Evolutionary conservation across 2,113 vertebrate species (phyloP).

Genomic region (Eretmodus cyanostictus): DNA sequence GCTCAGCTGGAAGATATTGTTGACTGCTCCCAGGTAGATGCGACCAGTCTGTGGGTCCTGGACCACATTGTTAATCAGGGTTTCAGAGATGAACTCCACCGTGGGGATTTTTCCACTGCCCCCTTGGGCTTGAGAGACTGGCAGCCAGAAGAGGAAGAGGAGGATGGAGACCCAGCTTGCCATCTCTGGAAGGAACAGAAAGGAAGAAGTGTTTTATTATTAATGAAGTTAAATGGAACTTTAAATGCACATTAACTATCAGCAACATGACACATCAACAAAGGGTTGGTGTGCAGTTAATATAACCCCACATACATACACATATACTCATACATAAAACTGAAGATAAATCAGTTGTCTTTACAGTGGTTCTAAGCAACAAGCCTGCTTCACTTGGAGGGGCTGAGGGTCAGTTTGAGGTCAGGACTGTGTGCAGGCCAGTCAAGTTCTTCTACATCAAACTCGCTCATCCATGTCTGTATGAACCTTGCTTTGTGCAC

Average conservation of each 20-base stretch:
- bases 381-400: not conserved
- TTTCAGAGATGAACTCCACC: slow-evolving; percentile 59
- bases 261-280: not conserved
- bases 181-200: slow-evolving; percentile 64
- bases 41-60: slow-evolving; percentile 76
- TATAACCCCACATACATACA: not conserved
- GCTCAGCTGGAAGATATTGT: slow-evolving; percentile 80
- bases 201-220: not conserved
- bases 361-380: not conserved
- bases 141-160: not conserved
- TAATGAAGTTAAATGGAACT: not conserved
- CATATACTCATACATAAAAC: not conserved
- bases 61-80: slow-evolving; percentile 82
- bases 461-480: not conserved
- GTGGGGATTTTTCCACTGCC: not conserved
- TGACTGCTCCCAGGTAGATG: slow-evolving; percentile 87
- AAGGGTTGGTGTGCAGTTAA: not conserved
- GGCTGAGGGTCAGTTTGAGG: not conserved
- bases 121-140: not conserved
- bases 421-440: not conserved
- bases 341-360: not conserved
- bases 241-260: not conserved
- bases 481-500: not conserved
- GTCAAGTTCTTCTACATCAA: not conserved
- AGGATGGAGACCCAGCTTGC: slow-evolving; percentile 63